Evolutionary conservation across 2,888 invertebrate genomes (phyloP).

Genomic region (Leucophenga montana): DNA sequence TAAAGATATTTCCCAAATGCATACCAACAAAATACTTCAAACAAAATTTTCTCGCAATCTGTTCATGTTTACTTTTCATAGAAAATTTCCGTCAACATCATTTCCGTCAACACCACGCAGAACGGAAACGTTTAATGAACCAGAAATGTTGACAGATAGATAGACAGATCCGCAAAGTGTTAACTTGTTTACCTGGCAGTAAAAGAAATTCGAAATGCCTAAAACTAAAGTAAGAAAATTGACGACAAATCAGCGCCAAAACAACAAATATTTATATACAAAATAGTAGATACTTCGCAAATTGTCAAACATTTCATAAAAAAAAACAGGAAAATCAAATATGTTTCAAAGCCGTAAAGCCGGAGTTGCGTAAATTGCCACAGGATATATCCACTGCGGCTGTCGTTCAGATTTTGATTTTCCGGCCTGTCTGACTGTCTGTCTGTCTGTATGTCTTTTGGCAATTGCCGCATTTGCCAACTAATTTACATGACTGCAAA

Average conservation of each 20-base stretch:
- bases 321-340: constrained; percentile 1
- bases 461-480: constrained; percentile 23
- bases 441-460: neutral
- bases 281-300: constrained; percentile 43
- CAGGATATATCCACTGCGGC: constrained; percentile 14
- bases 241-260: constrained; percentile 31
- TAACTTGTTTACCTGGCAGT: constrained; percentile 16
- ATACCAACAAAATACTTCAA: neutral
- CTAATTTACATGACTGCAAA: constrained; percentile 20
- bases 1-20: neutral
- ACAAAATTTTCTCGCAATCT: too few species aligned
- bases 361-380: neutral
- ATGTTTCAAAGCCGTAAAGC: neutral
- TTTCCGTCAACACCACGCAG: constrained; percentile 39
- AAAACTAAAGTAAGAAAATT: neutral
- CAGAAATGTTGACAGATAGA: constrained; percentile 46
- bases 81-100: constrained; percentile 48
- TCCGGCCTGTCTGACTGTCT: neutral
- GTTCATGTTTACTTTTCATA: constrained; percentile 39
- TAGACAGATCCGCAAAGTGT: constrained; percentile 23
- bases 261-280: constrained; percentile 58
- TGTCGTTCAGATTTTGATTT: constrained; percentile 6
- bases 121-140: constrained; percentile 64
- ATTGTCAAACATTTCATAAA: neutral
- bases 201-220: neutral